Base-by-base conservation (phyloP, 1,140 invertebrate species). In the Conus ventricosus region DNA sequence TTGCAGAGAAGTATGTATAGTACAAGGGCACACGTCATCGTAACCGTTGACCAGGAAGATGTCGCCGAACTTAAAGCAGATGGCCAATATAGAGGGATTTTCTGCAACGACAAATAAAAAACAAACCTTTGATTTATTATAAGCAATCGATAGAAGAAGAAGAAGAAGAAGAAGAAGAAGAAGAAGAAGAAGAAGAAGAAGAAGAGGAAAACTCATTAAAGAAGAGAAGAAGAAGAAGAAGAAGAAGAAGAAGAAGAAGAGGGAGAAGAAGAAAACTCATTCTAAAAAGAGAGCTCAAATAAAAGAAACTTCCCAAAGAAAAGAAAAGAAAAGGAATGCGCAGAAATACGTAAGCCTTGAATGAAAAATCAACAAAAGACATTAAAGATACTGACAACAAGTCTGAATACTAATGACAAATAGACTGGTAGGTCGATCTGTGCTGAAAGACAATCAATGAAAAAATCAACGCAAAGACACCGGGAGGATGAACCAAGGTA, bases 1-100 rank as follows among this genome's bases (percentile, higher is more conserved):
- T 91, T 97, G 97, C 85, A 98, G 95, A 5, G 97, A 97, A 0
- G 98, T 99, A 92, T 97, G 96, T 89, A 99, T 97, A 87, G 98
- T 96, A 80, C 97, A 96, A 0, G 98, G 98, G 85, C 97, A 97
- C 20, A 99, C 96, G 95, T 99, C 98, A 95, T 99, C 98, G 94
- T 98, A 99, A 23, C 97, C 98, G 85, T 97, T 97, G 93, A 99
- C 96, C 88, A 99, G 96, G 91, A 97, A 97, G 27, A 99, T 97
- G 91, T 97, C 97, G 8, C 98, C 98, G 93, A 97, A 98, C 91
- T 97, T 97, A 88, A 99, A 97, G 92, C 98, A 97, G 15, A 99
- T 97, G 2, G 98, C 98, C 78, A 94, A 86, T 10, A 90, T 91
- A 84, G 80, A 81, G 51, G 11, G 20, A 55, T 84, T 54, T 5